Base-by-base conservation (phyloP, 1,140 invertebrate genomes). In the Drosophila willistoni region DNA sequence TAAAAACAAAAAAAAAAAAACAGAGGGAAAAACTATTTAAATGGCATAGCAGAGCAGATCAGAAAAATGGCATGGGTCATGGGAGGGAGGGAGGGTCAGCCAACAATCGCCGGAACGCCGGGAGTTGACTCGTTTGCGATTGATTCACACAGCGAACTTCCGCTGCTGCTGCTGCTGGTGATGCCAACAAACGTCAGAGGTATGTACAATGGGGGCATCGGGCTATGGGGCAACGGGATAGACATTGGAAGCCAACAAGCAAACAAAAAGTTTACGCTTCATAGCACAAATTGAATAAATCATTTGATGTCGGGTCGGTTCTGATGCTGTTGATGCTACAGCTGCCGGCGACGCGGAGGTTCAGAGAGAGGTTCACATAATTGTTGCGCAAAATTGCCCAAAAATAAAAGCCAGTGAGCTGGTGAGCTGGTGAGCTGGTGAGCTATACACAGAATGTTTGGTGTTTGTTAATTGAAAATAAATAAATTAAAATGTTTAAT, bases 211-310 rank as follows among this genome's bases (percentile, higher is more conserved):
- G 44, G 44, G 44, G 44, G 14, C 44, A 47, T 7, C 44, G 44
- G 14, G 14, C 19, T 22, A 51, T 19, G 44, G 44, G 44, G 19
- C 44, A 51, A 22, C 44, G 44, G 44, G 59, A 54, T 56, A 63
- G 56, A 47, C 67, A 44, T 33, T 63, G 64, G 60, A 55, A 59
- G 68, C 59, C 57, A 64, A 64, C 67, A 64, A 57, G 76, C 84
- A 73, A 89, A 87, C 83, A 89, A 83, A 87, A 89, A 77, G 79
- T 89, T 80, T 64, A 80, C 83, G 83, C 84, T 89, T 89, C 84
- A 89, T 89, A 65, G 84, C 70, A 87, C 84, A 89, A 87, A 87
- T 83, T 87, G 84, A 87, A 87, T 87, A 87, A 89, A 87, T 87
- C 83, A 89, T 83, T 75, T 71, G 76, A 79, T 71, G 76, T 77